Evolutionary conservation across 2,113 vertebrate genomes (phyloP).

Genomic region (Rhinolophus sinicus): DNA sequence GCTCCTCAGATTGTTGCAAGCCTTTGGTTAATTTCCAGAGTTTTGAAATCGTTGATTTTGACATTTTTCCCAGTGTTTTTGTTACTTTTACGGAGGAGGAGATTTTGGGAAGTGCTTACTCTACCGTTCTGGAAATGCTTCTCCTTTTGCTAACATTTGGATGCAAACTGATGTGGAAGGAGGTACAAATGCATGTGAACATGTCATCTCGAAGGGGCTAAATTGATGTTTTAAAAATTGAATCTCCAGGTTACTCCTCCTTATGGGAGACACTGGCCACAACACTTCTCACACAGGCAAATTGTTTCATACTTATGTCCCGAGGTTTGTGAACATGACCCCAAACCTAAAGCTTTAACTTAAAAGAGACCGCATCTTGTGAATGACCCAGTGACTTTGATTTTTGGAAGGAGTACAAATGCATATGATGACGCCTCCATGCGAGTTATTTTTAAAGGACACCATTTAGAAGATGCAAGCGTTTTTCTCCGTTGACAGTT

Average conservation of each 20-base stretch:
- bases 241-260: neutral
- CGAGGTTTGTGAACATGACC: neutral
- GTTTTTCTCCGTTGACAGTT: neutral
- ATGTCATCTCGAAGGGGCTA: neutral
- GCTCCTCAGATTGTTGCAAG: neutral
- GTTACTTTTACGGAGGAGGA: neutral
- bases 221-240: neutral
- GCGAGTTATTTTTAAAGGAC: neutral
- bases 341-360: neutral
- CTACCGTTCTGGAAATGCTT: neutral
- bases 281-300: neutral
- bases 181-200: neutral
- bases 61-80: neutral
- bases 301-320: slow-evolving; percentile 15
- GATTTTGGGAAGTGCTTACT: neutral
- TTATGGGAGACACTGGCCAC: neutral
- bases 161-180: neutral
- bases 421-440: neutral
- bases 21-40: neutral
- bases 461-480: neutral
- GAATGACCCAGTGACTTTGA: neutral
- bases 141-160: neutral
- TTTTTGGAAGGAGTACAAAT: neutral
- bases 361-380: neutral
- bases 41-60: neutral